Evolutionary conservation across 2,888 invertebrate species (phyloP).

Genomic region (Thyatira batis): DNA sequence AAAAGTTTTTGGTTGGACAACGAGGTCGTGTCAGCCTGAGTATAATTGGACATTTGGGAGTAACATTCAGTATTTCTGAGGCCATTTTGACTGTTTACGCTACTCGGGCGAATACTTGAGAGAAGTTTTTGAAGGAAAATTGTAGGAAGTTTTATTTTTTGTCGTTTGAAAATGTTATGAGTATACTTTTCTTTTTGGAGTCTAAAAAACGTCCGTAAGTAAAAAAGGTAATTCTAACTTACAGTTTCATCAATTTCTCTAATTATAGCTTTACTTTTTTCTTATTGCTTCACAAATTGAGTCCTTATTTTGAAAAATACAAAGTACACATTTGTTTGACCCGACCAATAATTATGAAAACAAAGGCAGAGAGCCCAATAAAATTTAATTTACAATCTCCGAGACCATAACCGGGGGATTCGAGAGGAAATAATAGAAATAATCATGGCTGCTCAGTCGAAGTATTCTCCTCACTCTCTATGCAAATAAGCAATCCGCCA

Average conservation of each 20-base stretch:
- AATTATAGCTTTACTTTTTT: too few relatives aligned
- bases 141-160: neutral
- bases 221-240: too few relatives aligned
- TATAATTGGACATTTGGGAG: constrained; percentile 2
- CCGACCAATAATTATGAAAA: neutral
- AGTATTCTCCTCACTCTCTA: constrained; percentile 53
- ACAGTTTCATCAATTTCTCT: too few relatives aligned
- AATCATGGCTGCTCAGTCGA: constrained; percentile 49
- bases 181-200: neutral
- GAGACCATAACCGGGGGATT: constrained; percentile 16
- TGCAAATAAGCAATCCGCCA: constrained; percentile 64
- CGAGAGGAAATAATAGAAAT: constrained; percentile 60
- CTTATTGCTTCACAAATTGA: too few relatives aligned
- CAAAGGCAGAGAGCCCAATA: neutral
- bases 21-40: neutral
- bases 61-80: neutral
- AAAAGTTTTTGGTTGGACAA: neutral
- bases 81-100: neutral
- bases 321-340: neutral
- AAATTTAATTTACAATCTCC: constrained; percentile 11
- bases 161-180: neutral
- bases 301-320: too few relatives aligned
- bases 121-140: neutral
- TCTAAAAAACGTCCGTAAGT: neutral
- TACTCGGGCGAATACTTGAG: neutral